These are phyloP conservation scores for Helostoma temminkii DNA, from an alignment of 2,797 vertebrate species.

Conservation along the genomic window DNA sequence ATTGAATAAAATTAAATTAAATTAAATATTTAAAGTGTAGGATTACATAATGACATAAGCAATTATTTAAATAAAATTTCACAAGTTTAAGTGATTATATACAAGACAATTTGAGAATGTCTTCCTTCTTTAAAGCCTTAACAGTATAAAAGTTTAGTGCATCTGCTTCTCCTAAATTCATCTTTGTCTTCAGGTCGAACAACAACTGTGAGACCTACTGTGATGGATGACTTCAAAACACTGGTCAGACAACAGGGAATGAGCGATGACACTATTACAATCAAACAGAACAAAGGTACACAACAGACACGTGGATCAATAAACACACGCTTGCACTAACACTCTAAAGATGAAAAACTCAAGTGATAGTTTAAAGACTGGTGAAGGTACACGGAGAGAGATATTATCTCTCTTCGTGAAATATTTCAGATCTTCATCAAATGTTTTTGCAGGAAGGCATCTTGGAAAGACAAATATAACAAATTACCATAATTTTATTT, in stretches of 20 bases:
- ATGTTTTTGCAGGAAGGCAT: not conserved
- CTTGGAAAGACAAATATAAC: not conserved
- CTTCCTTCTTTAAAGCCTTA: no score
- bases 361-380: not conserved
- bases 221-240: conserved; percentile 87
- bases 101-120: no score
- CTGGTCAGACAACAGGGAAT: conserved; percentile 86
- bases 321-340: not conserved
- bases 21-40: not conserved
- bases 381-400: not conserved
- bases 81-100: no score
- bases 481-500: not conserved
- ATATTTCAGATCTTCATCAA: not conserved
- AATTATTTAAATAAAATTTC: no score
- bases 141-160: not conserved
- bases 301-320: not conserved
- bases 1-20: not conserved
- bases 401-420: not conserved
- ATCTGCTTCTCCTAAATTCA: not conserved
- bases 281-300: conserved; percentile 86
- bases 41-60: no score
- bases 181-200: conserved; percentile 83
- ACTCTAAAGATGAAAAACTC: not conserved
- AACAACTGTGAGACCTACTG: conserved; percentile 78
- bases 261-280: conserved; percentile 74